These are phyloP conservation scores for Trachelipus rathkii DNA, from an alignment of 1,140 invertebrate species.

Conservation along the genomic window DNA sequence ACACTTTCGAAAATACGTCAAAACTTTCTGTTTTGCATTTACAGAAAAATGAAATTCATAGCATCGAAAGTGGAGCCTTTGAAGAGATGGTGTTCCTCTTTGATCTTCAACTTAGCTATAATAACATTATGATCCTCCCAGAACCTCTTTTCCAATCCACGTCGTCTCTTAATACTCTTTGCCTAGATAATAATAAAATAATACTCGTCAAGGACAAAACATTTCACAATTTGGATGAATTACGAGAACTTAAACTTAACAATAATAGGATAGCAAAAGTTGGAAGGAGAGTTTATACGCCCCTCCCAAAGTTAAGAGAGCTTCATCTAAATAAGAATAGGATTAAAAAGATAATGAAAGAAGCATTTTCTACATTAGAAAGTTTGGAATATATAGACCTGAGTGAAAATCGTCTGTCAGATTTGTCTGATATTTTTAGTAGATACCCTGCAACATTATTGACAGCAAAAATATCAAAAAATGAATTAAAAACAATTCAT, in stretches of 20 bases:
- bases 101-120: conserved; percentile 78
- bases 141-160: conserved; percentile 68
- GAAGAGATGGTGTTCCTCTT: conserved; percentile 66
- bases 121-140: conserved; percentile 74
- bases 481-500: conserved; percentile 70
- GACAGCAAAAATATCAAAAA: conserved; percentile 78
- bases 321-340: conserved; percentile 81
- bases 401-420: conserved; percentile 71
- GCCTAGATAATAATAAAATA: conserved; percentile 86
- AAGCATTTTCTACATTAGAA: conserved; percentile 72
- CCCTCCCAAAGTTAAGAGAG: conserved; percentile 71
- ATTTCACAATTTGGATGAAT: conserved; percentile 67
- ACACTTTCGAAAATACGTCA: conserved; percentile 72
- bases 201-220: conserved; percentile 70
- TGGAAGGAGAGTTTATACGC: conserved; percentile 70
- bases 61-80: conserved; percentile 68
- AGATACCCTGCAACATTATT: conserved; percentile 63
- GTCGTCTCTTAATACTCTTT: conserved; percentile 71
- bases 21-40: conserved; percentile 78
- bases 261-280: conserved; percentile 74
- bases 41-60: conserved; percentile 77
- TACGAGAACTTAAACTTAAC: conserved; percentile 76
- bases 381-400: conserved; percentile 81
- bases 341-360: conserved; percentile 72
- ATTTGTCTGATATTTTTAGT: conserved; percentile 71